Percentiles rank a stretch among this genome's conserved stretches.
phyloP scores from a whole-genome alignment of 2,888 invertebrate genomes.

The Physocephala rufipes region DNA sequence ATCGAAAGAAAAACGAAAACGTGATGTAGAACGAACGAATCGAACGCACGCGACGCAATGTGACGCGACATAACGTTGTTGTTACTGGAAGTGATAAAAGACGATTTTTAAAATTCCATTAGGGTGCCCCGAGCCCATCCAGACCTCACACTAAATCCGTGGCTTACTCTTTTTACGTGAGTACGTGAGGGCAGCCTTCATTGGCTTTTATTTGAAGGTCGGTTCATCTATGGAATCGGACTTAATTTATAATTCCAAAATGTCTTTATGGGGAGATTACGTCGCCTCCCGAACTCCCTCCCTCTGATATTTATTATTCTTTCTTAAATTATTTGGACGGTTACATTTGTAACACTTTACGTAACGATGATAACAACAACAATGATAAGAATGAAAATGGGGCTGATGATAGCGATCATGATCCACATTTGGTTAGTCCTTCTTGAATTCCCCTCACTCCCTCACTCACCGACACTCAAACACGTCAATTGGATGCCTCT shows the following conservation, averaged over 20 bases:
- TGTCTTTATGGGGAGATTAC: constrained; percentile 45
- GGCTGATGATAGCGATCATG: neutral
- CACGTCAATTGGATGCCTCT: neutral
- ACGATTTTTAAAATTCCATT: constrained; percentile 41
- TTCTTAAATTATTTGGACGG: neutral
- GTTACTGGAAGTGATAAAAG: constrained; percentile 20
- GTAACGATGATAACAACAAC: neutral
- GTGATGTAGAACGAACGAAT: constrained; percentile 15
- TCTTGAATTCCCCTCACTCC: neutral
- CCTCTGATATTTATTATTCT: neutral
- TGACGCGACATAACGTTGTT: too few relatives aligned
- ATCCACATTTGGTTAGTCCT: constrained; percentile 3
- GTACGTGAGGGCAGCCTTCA: neutral
- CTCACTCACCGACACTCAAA: neutral
- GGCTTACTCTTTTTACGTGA: neutral
- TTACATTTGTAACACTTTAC: constrained; percentile 17
- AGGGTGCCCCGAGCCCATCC: constrained; percentile 40
- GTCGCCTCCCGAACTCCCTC: constrained; percentile 31
- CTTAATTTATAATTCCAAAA: constrained; percentile 53
- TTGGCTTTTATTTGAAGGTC: neutral
- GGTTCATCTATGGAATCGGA: constrained; percentile 45
- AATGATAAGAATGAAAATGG: too few relatives aligned
- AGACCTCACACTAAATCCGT: neutral
- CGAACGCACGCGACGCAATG: constrained; percentile 32
- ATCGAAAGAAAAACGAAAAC: constrained; percentile 10